Base-by-base conservation (phyloP, 2,888 invertebrate species). In the Protodeltote pygarga region DNA sequence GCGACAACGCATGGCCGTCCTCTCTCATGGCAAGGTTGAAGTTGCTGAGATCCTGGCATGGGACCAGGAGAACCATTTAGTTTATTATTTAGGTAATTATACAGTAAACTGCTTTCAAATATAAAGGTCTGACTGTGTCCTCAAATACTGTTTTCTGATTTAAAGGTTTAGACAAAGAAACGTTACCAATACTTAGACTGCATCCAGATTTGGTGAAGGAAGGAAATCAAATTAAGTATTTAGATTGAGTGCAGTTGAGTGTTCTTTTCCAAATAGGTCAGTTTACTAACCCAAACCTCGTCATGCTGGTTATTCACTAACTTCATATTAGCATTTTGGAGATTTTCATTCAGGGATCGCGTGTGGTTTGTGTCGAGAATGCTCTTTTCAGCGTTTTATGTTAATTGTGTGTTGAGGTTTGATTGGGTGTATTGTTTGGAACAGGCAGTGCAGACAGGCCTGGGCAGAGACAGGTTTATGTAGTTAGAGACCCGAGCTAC, bases 391-490 rank as follows among this genome's bases (percentile, higher is more conserved):
- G 31, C 35, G 45, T 14, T 13, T n/a, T 16, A 10, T 27, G 20
- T 13, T 40, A 38, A 10, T 23, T 35, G 9, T 53, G 37, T 33
- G 42, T 28, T 31, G 29, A 33, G 25, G 25, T 47, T 42, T 66
- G 41, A 62, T 46, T 69, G 41, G 39, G 49, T n/a, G 21, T 28
- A 47, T 55, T 55, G 19, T 61, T 59, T 41, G 34, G 10, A 58
- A 81, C 95, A 85, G 96, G 97, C 59, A 96, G 96, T 51, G 96
- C 96, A 75, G 96, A 97, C 67, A 94, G 95, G 63, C 97, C 98
- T 10, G 96, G 97, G 3, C 97, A 97, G 83, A 93, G 95, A 70
- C 98, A 98, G 89, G 93, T 98, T 52, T 98, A 97, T 87, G 96
- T 97, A 41, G 96, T 97, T 34, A 94, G 95, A 55, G 97, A 97